phyloP scores from a whole-genome alignment of 2,113 vertebrate genomes.

The Acrocephalus arundinaceus region DNA sequence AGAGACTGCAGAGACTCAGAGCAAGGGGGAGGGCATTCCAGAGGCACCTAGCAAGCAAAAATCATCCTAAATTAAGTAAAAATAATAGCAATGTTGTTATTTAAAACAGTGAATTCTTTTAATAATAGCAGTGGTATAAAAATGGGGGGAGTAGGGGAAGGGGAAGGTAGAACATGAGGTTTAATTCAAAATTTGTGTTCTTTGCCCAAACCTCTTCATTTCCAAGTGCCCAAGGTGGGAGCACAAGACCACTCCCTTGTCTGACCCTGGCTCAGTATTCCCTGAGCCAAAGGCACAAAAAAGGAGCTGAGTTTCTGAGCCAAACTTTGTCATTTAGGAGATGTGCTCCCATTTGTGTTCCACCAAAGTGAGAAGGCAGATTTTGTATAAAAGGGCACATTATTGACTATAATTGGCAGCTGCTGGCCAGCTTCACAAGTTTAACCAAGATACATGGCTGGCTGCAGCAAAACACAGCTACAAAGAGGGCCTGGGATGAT shows the following conservation, averaged over 20 bases:
- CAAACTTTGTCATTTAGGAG: not conserved
- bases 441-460: conserved; percentile 3
- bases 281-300: not conserved
- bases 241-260: not conserved
- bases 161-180: not conserved
- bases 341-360: not conserved
- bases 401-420: conserved; percentile 42
- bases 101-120: not conserved
- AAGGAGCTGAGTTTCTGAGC: not conserved
- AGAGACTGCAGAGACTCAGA: not conserved
- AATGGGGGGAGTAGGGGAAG: no score
- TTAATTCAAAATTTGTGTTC: not conserved
- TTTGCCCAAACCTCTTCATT: not conserved
- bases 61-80: not conserved
- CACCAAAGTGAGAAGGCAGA: not conserved
- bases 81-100: not conserved
- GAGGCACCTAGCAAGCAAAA: not conserved
- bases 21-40: not conserved
- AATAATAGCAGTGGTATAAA: not conserved
- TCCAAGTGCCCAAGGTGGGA: not conserved
- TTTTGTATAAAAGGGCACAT: conserved; percentile 11
- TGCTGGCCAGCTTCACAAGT: not conserved
- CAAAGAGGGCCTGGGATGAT: not conserved
- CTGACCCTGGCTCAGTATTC: not conserved
- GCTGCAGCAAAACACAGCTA: not conserved